Evolutionary conservation across 2,113 vertebrate species (phyloP), one percentile per base, ranked within the genome.

Genomic region (Urocitellus parryii): DNA sequence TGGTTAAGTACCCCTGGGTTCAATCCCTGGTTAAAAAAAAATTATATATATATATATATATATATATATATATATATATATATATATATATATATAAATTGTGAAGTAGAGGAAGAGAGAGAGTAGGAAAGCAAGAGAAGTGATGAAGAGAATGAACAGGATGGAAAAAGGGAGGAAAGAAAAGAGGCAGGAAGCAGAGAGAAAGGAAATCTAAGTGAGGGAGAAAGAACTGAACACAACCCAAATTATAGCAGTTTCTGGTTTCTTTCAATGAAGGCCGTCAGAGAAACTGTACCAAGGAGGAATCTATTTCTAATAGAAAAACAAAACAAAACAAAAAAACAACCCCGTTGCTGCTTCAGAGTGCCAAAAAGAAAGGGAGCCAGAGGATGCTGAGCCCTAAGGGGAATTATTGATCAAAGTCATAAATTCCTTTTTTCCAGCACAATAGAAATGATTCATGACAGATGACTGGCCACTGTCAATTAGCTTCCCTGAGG

Each of bases 321-420:
- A 74, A 78, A 12, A 58, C 13, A 24, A 16, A n/a, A 58, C 56
- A 82, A 51, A 18, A 70, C 65, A 29, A 67, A 27, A 63, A 51
- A 29, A 20, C 29, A n/a, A n/a, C 24, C 13, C 25, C 39, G 51
- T 67, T 73, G 37, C 17, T 68, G 68, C 37, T 78, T 92, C 88
- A 1, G 8, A 16, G 45, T 78, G 91, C 78, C 93, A 80, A 16
- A 58, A 29, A 27, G 89, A 95, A 93, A 87, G 5, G 76, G 32
- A 93, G 93, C 37, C 89, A 95, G 39, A 34, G 95, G 73, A 81
- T 53, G 78, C 29, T 12, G 8, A 88, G 78, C 58, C 39, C 68
- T 53, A 58, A 56, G 86, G 93, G 70, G 48, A 72, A 83, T 73
- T 48, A 81, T n/a, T 88, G 97, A 96, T 94, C 85, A 90, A 84